These are phyloP conservation scores for Pterobdella sp. DNA, from an alignment of 2,888 invertebrate species.

Conservation along the genomic window DNA sequence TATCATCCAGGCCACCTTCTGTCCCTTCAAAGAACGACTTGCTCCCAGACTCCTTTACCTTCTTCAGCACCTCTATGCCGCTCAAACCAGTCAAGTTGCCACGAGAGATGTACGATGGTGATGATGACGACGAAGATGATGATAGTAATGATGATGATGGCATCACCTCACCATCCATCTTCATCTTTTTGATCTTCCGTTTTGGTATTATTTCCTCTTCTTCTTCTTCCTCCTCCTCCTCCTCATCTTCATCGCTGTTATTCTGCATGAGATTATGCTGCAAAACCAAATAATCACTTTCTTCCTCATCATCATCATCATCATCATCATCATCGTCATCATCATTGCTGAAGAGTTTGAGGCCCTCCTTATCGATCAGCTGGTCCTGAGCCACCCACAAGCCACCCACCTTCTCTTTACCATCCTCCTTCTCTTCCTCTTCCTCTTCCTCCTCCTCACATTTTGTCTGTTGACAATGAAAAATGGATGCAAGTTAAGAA, in stretches of 20 bases:
- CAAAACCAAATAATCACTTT: conserved; percentile 14
- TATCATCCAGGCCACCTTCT: neutral
- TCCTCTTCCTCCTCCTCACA: neutral
- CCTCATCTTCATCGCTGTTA: conserved; percentile 14
- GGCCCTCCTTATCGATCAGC: neutral
- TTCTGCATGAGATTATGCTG: neutral
- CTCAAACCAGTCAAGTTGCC: neutral
- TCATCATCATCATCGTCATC: conserved; percentile 16
- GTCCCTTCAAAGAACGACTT: neutral
- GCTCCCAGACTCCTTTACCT: neutral
- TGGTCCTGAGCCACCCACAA: neutral
- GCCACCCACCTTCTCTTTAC: neutral
- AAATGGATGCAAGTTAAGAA: too few relatives aligned
- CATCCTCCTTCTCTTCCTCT: neutral
- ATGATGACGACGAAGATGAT: neutral
- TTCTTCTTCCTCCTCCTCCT: conserved; percentile 19
- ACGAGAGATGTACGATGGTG: conserved; percentile 2
- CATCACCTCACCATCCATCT: neutral
- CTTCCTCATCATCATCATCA: conserved; percentile 19
- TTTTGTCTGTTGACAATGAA: too few relatives aligned
- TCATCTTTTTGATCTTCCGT: neutral
- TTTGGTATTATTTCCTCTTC: neutral
- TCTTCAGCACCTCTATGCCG: neutral
- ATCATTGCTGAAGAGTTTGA: conserved; percentile 4
- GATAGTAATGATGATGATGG: neutral